These are phyloP conservation scores for Bombus waltoni DNA, from an alignment of 1,140 invertebrate species.

Conservation along the genomic window DNA sequence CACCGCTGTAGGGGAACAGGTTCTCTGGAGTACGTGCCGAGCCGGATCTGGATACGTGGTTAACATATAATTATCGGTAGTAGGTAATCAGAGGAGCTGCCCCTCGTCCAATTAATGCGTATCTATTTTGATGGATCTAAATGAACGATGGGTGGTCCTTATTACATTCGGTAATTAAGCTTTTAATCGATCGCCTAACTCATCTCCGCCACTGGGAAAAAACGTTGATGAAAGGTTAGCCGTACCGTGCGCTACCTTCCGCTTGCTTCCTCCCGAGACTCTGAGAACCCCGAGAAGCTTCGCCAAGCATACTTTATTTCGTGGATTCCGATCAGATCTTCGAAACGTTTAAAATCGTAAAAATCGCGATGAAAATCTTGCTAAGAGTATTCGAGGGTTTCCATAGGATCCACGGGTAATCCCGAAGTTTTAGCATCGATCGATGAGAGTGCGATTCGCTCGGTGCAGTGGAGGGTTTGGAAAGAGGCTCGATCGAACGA, in stretches of 20 bases:
- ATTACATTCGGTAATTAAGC: conserved; percentile 58
- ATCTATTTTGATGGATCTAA: conserved; percentile 59
- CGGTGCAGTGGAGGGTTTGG: neutral
- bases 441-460: neutral
- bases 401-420: neutral
- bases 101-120: conserved; percentile 58
- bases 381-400: neutral
- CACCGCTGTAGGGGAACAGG: conserved; percentile 59
- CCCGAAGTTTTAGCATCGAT: neutral
- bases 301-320: too few species aligned
- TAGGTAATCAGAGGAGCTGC: conserved; percentile 59
- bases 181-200: conserved; percentile 43
- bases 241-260: neutral
- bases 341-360: neutral
- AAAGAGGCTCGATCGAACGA: neutral
- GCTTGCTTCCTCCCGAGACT: neutral
- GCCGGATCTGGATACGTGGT: conserved; percentile 39
- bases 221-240: neutral
- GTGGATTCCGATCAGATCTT: too few species aligned
- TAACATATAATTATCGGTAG: conserved; percentile 68
- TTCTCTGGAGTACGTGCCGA: conserved; percentile 43
- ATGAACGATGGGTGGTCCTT: conserved; percentile 49
- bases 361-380: neutral
- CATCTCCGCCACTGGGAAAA: neutral
- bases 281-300: neutral